Base-by-base conservation (phyloP, 2,888 invertebrate species). In the Apotomis capreana region DNA sequence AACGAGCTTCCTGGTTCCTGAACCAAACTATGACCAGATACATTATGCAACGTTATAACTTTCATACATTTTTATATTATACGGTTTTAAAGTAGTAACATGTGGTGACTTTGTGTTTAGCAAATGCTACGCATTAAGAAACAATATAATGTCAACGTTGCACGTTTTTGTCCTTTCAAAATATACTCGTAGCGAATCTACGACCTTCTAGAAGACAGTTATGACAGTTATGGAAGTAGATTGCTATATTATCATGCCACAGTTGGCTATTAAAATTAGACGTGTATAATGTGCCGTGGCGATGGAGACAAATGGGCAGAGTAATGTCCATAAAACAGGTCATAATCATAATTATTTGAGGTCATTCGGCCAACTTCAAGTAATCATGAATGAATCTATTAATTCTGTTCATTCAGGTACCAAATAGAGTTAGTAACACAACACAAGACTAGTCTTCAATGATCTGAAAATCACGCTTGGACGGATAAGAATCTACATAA, bases 271-370 rank as follows among this genome's bases (percentile, higher is more conserved):
- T 67, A 60, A 67, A 67, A 61, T 51, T 67, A 49, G 60, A 60
- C 40, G 8, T 46, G 6, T 59, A 37, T 49, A 6, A 9, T 2
- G 49, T 49, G 10, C 9, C 4, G 5, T 49, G 40, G 15, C 67
- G 49, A 71, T 71, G 57, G 67, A 71, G 67, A 67, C 67, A 62
- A 71, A 71, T 57, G 49, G 49, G 51, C 46, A 40, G 37, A 49
- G 15, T 36, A 67, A 67, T 55, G 55, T 54, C 37, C 40, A 54
- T 55, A 55, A 71, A 70, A 61, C 60, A 36, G 46, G 37, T 69
- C 49, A 49, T 55, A 60, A 67, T 57, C 46, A 36, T 57, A 36
- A 46, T 61, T 37, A 58, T 67, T 67, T 58, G 46, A 40, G 65
- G 65, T 65, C 65, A 65, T 57, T 36, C 55, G 57, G 65, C 57